Evolutionary conservation across 2,113 vertebrate genomes (phyloP).

Genomic region (Plectropomus leopardus): DNA sequence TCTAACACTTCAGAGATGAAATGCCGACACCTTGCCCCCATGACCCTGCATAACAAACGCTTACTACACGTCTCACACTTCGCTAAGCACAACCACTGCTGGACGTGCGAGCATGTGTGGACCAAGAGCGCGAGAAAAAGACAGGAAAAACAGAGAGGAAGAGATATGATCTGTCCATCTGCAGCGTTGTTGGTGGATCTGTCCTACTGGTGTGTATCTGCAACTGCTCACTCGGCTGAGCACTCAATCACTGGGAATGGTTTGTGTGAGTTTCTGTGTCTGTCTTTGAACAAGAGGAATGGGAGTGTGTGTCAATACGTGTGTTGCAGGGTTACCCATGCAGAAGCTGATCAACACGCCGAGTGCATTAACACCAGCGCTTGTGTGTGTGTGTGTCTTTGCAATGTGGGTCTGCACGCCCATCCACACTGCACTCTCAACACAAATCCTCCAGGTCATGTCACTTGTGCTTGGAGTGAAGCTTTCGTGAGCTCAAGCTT

Average conservation of each 20-base stretch:
- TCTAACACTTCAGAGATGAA: slow-evolving; percentile 71
- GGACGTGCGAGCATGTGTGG: slow-evolving; percentile 1
- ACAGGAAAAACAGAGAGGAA: slow-evolving; percentile 30
- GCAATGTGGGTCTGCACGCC: slow-evolving; percentile 17
- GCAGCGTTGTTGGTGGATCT: slow-evolving; percentile 52
- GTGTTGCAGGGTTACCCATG: slow-evolving; percentile 64
- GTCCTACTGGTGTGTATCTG: slow-evolving; percentile 50
- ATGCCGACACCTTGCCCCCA: slow-evolving; percentile 56
- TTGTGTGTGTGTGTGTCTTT: slow-evolving; percentile 2
- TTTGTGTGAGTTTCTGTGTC: slow-evolving; percentile 49
- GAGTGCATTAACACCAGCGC: slow-evolving; percentile 68
- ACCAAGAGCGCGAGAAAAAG: slow-evolving; percentile 10
- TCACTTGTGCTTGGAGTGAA: slow-evolving; percentile 65
- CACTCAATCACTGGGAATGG: slow-evolving; percentile 69
- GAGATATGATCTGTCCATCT: slow-evolving; percentile 69
- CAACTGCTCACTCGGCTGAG: slow-evolving; percentile 69
- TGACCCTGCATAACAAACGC: slow-evolving; percentile 62
- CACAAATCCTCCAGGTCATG: slow-evolving; percentile 65
- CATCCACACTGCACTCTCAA: slow-evolving; percentile 38
- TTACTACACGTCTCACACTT: slow-evolving; percentile 61
- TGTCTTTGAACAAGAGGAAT: slow-evolving; percentile 52
- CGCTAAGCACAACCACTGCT: slow-evolving; percentile 41
- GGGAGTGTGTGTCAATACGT: slow-evolving; percentile 38
- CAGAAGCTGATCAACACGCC: slow-evolving; percentile 61
- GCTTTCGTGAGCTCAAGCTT: slow-evolving; percentile 76